Percentiles rank a stretch among this genome's conserved stretches.
These are phyloP conservation scores for Chelonus formosanus DNA, from an alignment of 2,888 invertebrate genomes.

Conservation along the genomic window DNA sequence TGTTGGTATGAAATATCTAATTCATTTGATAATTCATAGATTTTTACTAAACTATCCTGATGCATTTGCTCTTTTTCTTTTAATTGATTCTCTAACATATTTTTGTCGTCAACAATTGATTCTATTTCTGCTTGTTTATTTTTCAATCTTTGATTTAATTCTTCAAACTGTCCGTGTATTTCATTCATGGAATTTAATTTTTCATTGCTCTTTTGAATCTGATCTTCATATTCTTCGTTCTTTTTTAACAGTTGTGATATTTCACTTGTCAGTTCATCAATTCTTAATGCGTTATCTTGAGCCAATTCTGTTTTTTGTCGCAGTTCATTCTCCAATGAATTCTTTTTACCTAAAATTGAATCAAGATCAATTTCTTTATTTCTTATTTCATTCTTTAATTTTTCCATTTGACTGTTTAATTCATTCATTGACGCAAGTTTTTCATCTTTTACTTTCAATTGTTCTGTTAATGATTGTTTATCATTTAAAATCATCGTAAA, in stretches of 20 bases:
- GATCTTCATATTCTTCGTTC: not conserved
- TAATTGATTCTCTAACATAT: slow-evolving; percentile 66
- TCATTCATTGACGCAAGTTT: slow-evolving; percentile 60
- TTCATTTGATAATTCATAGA: too few relatives aligned
- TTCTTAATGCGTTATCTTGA: not conserved
- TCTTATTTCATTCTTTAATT: slow-evolving; percentile 42
- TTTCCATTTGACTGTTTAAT: slow-evolving; percentile 48
- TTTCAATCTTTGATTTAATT: slow-evolving; percentile 14
- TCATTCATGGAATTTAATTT: slow-evolving; percentile 12
- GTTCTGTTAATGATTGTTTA: slow-evolving; percentile 47
- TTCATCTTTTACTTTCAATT: slow-evolving; percentile 65
- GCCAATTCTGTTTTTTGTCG: slow-evolving; percentile 59
- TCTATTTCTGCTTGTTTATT: not conserved
- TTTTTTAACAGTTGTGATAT: not conserved
- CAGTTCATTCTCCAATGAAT: slow-evolving; percentile 49
- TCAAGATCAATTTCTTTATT: too few relatives aligned
- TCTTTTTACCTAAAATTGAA: slow-evolving; percentile 3
- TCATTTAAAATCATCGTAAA: too few relatives aligned
- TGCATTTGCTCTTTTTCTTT: slow-evolving; percentile 48
- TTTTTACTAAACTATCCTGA: too few relatives aligned
- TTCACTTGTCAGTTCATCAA: not conserved
- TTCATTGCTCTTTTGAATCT: slow-evolving; percentile 62
- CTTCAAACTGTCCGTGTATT: not conserved
- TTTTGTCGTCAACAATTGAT: slow-evolving; percentile 61
- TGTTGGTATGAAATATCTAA: not conserved